phyloP scores from a whole-genome alignment of 2,888 invertebrate species.

The Yponomeuta sedellus region DNA sequence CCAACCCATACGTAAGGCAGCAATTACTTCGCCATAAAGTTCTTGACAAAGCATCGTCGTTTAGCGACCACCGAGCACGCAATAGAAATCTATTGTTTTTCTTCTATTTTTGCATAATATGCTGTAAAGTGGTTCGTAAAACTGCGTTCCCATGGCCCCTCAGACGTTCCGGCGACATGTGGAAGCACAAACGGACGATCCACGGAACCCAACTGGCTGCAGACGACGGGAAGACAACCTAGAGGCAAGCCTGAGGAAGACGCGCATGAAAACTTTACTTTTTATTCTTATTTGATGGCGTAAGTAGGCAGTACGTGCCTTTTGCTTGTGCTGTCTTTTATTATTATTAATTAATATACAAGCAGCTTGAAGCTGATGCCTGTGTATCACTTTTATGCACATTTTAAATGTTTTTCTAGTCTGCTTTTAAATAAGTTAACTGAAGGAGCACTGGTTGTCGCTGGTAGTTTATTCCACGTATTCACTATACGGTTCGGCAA shows the following conservation, averaged over 20 bases:
- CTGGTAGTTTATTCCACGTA: too few species aligned
- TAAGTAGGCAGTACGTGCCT: too few species aligned
- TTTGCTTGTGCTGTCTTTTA: too few species aligned
- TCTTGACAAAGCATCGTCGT: background rate
- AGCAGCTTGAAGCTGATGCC: too few species aligned
- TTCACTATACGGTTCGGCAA: too few species aligned
- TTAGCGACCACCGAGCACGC: constrained; percentile 1
- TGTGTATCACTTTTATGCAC: too few species aligned
- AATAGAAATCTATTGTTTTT: constrained; percentile 3
- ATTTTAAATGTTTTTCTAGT: too few species aligned
- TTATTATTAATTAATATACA: too few species aligned
- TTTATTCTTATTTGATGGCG: too few species aligned
- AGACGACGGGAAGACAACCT: constrained; percentile 1
- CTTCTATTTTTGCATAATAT: constrained; percentile 12
- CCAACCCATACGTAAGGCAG: background rate
- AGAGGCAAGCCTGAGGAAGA: background rate
- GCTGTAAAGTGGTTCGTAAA: constrained; percentile 13
- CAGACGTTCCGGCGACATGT: constrained; percentile 70
- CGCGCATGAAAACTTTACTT: background rate
- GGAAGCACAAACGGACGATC: constrained; percentile 68
- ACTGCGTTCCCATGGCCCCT: constrained; percentile 14
- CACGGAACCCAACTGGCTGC: constrained; percentile 44
- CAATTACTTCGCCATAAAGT: background rate
- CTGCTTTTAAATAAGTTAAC: too few species aligned
- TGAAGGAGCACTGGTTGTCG: too few species aligned